Percentiles rank a stretch among this genome's conserved stretches.
These are phyloP conservation scores for Phylloscopus whistleri DNA, from an alignment of 2,113 vertebrate species.

Conservation along the genomic window DNA sequence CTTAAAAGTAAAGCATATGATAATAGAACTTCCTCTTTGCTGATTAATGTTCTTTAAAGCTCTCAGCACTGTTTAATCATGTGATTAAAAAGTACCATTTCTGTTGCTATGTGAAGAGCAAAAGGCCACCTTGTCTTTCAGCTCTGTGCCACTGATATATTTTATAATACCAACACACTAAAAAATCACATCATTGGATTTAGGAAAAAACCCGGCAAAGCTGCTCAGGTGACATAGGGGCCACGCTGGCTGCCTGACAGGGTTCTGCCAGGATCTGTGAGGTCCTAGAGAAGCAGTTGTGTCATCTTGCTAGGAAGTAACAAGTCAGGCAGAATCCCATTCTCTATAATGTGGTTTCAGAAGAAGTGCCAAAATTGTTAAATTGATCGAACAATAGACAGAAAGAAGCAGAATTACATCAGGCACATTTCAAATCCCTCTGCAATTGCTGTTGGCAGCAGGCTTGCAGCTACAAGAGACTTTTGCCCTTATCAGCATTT, in stretches of 20 bases:
- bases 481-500: background rate
- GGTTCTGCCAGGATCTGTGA: background rate
- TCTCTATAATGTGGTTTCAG: background rate
- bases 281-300: background rate
- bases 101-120: background rate
- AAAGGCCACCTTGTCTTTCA: background rate
- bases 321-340: background rate
- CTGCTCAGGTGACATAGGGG: background rate
- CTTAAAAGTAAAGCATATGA: background rate
- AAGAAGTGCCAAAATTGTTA: background rate
- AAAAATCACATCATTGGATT: background rate
- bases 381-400: background rate
- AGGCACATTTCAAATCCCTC: background rate
- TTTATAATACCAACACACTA: background rate
- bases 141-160: background rate
- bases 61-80: background rate
- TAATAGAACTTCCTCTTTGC: constrained; percentile 19
- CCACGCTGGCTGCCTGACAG: background rate
- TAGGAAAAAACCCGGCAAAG: background rate
- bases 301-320: background rate
- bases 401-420: background rate
- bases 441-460: background rate
- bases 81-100: background rate
- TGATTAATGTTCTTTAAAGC: background rate
- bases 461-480: background rate